Evolutionary conservation across 2,113 vertebrate species (phyloP).

Genomic region (Hassar affinis): DNA sequence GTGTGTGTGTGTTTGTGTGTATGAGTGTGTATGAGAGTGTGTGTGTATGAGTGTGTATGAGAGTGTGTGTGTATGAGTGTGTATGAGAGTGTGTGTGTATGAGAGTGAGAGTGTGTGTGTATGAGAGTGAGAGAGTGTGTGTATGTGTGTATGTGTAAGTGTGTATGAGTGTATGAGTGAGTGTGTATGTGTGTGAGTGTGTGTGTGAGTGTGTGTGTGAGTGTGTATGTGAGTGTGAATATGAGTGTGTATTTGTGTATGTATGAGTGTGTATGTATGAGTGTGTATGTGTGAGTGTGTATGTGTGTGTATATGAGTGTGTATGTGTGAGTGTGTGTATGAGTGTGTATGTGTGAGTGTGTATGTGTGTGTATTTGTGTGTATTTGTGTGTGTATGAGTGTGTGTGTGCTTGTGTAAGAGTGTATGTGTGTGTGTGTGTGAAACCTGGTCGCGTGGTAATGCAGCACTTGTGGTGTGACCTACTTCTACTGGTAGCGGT

Average conservation of each 20-base stretch:
- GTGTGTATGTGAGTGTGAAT: no score
- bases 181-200: neutral
- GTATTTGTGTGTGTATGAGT: neutral
- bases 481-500: constrained; percentile 62
- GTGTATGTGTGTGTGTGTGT: neutral
- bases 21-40: no score
- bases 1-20: neutral
- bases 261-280: neutral
- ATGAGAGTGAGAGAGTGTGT: no score
- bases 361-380: no score
- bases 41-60: neutral
- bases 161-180: neutral
- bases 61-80: neutral
- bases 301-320: neutral
- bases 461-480: constrained; percentile 57
- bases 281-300: neutral
- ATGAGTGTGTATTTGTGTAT: no score
- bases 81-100: neutral
- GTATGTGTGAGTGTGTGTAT: neutral
- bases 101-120: no score
- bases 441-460: constrained; percentile 39
- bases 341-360: no score
- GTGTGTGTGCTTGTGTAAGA: no score
- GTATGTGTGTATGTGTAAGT: neutral
- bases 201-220: neutral